A percentile compares a stretch with the other conserved stretches of the same genome.
phyloP scores from a whole-genome alignment of 2,797 vertebrate species.

The Orientallactaga sibirica region DNA sequence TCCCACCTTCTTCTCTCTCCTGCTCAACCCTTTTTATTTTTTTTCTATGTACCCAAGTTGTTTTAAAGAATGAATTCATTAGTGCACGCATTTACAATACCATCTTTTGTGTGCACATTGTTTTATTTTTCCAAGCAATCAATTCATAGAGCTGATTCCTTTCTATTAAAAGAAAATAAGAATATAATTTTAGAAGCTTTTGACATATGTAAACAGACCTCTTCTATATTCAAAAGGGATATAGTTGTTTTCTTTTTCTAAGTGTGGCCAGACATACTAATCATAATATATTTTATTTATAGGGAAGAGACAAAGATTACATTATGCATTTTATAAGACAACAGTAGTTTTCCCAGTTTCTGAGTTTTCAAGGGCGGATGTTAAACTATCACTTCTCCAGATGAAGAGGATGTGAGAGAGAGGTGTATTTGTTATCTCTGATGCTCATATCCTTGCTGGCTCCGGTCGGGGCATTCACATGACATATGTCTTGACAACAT shows the following conservation, averaged over 20 bases:
- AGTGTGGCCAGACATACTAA: conserved; percentile 22
- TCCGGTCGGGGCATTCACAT: conserved; percentile 7
- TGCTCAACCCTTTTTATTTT: conserved; percentile 68
- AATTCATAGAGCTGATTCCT: conserved; percentile 48
- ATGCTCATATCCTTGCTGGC: not conserved
- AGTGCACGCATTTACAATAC: conserved; percentile 59
- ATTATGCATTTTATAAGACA: conserved; percentile 64
- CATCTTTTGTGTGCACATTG: not conserved
- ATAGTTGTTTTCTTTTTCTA: not conserved
- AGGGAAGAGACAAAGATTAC: conserved; percentile 43
- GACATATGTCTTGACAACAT: conserved; percentile 58
- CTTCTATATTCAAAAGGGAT: conserved; percentile 1
- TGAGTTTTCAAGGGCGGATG: conserved; percentile 69
- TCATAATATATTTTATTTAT: conserved; percentile 69
- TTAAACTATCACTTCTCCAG: conserved; percentile 66
- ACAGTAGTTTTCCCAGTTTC: conserved; percentile 74
- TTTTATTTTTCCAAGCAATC: conserved; percentile 67
- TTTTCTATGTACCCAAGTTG: conserved; percentile 40
- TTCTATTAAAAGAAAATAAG: conserved; percentile 14
- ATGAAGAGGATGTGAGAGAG: conserved; percentile 60
- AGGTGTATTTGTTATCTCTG: not conserved
- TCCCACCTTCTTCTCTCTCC: conserved; percentile 67
- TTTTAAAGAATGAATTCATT: conserved; percentile 64
- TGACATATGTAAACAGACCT: conserved; percentile 26
- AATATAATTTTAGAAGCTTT: conserved; percentile 41